Percentiles rank a stretch among this genome's conserved stretches.
Conservation (phyloP, 2,113 vertebrate genomes). For the Calidris pugnax region DNA sequence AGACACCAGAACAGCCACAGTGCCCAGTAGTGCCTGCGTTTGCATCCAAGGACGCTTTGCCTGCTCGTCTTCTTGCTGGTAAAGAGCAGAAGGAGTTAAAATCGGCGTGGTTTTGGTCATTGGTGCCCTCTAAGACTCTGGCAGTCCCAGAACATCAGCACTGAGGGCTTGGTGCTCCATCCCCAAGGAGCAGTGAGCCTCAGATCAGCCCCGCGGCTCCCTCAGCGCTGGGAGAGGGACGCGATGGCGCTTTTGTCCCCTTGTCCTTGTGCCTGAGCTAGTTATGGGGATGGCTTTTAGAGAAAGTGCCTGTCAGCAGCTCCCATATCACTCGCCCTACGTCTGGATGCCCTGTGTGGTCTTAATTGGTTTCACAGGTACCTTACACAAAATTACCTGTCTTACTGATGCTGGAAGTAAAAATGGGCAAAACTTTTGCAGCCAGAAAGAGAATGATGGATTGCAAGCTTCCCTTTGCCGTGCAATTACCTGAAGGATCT, state of each 20-base stretch:
- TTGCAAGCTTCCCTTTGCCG: not conserved
- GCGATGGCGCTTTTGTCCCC: not conserved
- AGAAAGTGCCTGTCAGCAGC: conserved; percentile 11
- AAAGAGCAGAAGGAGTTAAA: not conserved
- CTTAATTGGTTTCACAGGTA: conserved; percentile 7
- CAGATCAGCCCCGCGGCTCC: rapidly evolving
- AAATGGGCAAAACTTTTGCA: not conserved
- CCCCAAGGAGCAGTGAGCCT: rapidly evolving
- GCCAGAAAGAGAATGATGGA: not conserved
- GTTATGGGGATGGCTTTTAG: not conserved
- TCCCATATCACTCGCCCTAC: not conserved
- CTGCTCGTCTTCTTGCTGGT: rapidly evolving
- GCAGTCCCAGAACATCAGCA: rapidly evolving
- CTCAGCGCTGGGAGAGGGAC: rapidly evolving
- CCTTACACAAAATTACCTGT: not conserved
- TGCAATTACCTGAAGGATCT: not conserved
- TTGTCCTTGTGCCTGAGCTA: not conserved
- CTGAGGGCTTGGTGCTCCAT: rapidly evolving
- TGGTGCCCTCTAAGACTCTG: not conserved
- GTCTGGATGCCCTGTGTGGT: not conserved
- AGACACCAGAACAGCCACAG: not conserved
- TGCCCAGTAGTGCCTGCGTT: rapidly evolving
- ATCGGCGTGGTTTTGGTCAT: rapidly evolving
- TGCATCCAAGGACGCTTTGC: not conserved
- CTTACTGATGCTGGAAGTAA: not conserved